Base-by-base conservation (phyloP, 2,113 vertebrate species). In the Malaclemys terrapin region DNA sequence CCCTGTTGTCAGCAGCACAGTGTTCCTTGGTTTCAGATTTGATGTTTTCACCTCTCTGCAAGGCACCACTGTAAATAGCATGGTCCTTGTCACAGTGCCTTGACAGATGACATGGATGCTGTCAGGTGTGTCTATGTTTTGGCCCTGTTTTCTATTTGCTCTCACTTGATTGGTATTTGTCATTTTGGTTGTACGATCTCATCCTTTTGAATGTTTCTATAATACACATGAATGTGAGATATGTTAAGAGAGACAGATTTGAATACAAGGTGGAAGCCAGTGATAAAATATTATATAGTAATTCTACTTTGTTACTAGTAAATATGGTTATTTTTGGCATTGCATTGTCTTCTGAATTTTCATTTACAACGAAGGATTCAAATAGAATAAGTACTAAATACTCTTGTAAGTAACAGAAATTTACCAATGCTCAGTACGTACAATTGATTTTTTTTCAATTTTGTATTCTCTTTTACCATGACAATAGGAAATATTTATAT, bases 81-180 rank as follows among this genome's bases (percentile, higher is more conserved):
- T 42, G 20, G 62, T 19, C 13, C 0, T 87, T 80, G 5, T 47
- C 6, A 6, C 0, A 3, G 25, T 69, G 1, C 13, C 42, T 20
- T 35, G 53, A 35, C 31, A 65, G 49, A 45, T 0, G 1, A 6
- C 2, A 5, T 4, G 19, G 7, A 3, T 13, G 4, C 22, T 45
- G 56, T 0, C 0, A 1, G 0, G 20, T 85, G 52, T 94, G 87
- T 8, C 75, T 85, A 80, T 91, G 29, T 79, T 1, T 0, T 27
- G 22, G 27, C n/a, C 0, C 0, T 53, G 76, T 80, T 62, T 89
- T 89, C 87, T 1, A 0, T 82, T 88, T 0, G 0, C 49, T 20
- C 35, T 89, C 25, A 0, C 47, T 69, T 31, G 42, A 42, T 62
- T 91, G 82, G 35, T 5, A 0, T 84, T 91, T 94, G n/a, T 6